Base-by-base conservation (phyloP, 35 echinoderm and acorn worm genomes). In the Chiridota heheva region DNA sequence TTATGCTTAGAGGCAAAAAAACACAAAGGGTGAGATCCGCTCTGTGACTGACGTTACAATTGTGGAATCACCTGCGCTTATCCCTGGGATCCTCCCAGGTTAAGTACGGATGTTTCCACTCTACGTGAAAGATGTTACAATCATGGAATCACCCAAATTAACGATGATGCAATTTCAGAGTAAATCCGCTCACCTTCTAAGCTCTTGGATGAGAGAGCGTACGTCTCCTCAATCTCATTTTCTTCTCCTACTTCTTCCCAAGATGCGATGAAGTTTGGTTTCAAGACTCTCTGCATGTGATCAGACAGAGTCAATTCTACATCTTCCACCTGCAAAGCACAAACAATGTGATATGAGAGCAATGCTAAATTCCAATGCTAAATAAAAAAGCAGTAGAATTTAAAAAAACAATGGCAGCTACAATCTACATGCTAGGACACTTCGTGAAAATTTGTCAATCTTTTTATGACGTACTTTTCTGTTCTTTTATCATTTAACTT, bases 181-280 rank as follows among this genome's bases (percentile, higher is more conserved):
- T n/a, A n/a, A n/a, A n/a, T n/a, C n/a, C n/a, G 4, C 71, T 72
- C 73, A 97, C 94, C 94, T 84, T 83, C 88, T 60, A 97, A 80
- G 66, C 59, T 88, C 81, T 97, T 97, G 24, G 89, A 66, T 27
- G 89, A 57, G 16, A 97, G 74, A 36, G 89, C 94, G 53, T 87
- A 97, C 38, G 94, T 97, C 53, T 97, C 94, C 22, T 97, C 88
- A 0, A 91, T 42, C 42, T 97, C 88, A 76, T 91, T 87, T 2
- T 97, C 94, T n/a, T 97, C 94, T 39, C 94, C 94, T 31, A 97
- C 76, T 36, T 97, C 94, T 51, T 97, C 94, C 94, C 94, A 97
- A 0, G 88, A 97, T 30, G 94, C 94, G 32, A 91, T 70, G 76
- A 97, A 97, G 74, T 97, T 97, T 6, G 94, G 94, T 75, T 97